phyloP scores from a whole-genome alignment of 2,888 invertebrate species.

The Mythimna loreyi region DNA sequence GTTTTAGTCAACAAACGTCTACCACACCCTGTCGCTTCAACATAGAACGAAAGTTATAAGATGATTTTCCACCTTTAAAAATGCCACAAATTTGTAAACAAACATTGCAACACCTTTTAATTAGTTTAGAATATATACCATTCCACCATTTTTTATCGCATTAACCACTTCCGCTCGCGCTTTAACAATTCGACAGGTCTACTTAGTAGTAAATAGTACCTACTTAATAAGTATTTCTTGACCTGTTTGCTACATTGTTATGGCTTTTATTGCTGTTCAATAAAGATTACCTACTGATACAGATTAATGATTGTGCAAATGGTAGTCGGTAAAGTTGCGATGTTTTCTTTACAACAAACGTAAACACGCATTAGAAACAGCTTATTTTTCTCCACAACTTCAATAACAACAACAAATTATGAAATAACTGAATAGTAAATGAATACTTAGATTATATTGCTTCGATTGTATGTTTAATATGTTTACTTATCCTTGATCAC shows the following conservation, averaged over 20 bases:
- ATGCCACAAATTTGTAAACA: too few species aligned
- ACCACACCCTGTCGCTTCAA: too few species aligned
- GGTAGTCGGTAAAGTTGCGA: slow-evolving; percentile 6
- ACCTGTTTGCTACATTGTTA: slow-evolving; percentile 30
- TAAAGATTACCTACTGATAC: slow-evolving; percentile 7
- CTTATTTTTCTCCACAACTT: slow-evolving; percentile 21
- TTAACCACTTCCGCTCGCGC: background rate
- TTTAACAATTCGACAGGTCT: background rate
- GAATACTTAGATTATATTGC: background rate
- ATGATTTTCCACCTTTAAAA: too few species aligned
- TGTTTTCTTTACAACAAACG: slow-evolving; percentile 32
- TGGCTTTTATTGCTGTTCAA: slow-evolving; percentile 4
- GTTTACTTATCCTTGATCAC: background rate
- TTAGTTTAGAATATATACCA: too few species aligned
- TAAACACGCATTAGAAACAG: slow-evolving; percentile 28
- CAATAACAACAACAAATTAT: slow-evolving; percentile 24
- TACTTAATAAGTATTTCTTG: slow-evolving; percentile 16
- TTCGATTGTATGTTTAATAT: slow-evolving; percentile 11
- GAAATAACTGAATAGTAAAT: background rate
- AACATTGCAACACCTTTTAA: too few species aligned
- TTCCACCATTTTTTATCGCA: background rate
- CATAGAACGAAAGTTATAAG: too few species aligned
- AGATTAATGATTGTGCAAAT: slow-evolving; percentile 32
- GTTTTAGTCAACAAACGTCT: too few species aligned
- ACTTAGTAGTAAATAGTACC: background rate